Evolutionary conservation across 2,888 invertebrate genomes (phyloP).

Genomic region (Sphaeridia pumilis): DNA sequence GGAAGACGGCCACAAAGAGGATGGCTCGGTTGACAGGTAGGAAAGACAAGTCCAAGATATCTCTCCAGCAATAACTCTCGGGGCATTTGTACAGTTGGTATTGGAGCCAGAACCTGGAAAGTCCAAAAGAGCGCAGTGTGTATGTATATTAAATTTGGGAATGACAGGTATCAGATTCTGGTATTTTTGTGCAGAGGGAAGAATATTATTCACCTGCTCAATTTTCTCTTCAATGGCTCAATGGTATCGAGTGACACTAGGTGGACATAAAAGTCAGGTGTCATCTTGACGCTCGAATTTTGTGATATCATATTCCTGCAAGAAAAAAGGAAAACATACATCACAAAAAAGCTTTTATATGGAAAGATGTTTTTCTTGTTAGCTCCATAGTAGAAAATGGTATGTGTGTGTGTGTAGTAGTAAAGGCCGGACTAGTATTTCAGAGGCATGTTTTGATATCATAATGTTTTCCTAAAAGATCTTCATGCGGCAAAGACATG

Average conservation of each 20-base stretch:
- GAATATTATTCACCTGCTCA: slow-evolving; percentile 8
- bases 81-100: slow-evolving; percentile 24
- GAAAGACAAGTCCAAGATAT: slow-evolving; percentile 17
- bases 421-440: too few species aligned
- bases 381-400: too few species aligned
- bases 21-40: not conserved
- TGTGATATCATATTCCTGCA: not conserved
- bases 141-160: too few species aligned
- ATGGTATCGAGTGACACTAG: not conserved
- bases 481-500: too few species aligned
- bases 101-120: slow-evolving; percentile 22
- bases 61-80: slow-evolving; percentile 28
- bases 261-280: slow-evolving; percentile 4
- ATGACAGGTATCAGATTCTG: too few species aligned
- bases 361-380: too few species aligned
- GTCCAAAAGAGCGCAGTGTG: not conserved
- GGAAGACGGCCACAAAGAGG: not conserved
- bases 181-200: too few species aligned
- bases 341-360: too few species aligned
- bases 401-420: too few species aligned
- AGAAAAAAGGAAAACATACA: too few species aligned
- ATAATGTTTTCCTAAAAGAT: too few species aligned
- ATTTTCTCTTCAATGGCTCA: not conserved
- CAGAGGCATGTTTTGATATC: too few species aligned
- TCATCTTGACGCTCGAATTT: not conserved